Conservation (phyloP, 2,888 invertebrate genomes). For the Tachystola acroxantha region DNA sequence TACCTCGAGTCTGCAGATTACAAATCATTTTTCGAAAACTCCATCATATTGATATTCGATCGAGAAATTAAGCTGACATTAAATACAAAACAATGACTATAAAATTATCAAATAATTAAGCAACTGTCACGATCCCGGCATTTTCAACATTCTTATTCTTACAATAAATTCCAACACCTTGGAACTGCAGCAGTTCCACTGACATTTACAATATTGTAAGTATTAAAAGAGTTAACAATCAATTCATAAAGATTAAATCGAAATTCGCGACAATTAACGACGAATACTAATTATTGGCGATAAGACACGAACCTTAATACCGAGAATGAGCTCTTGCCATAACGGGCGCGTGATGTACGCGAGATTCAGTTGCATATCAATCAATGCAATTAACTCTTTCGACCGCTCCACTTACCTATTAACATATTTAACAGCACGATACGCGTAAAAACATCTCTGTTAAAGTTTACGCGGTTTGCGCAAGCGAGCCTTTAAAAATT, state of each 20-base stretch:
- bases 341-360: slow-evolving; percentile 18
- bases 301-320: slow-evolving; percentile 4
- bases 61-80: no score
- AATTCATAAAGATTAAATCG: not conserved
- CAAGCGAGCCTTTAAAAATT: slow-evolving; percentile 48
- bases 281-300: not conserved
- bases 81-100: no score
- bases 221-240: no score
- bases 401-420: slow-evolving; percentile 56
- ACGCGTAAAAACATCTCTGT: slow-evolving; percentile 48
- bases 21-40: no score
- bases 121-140: no score
- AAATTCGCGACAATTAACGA: not conserved
- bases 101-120: no score
- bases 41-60: no score
- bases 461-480: slow-evolving; percentile 44
- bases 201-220: no score
- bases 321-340: slow-evolving; percentile 13
- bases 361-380: slow-evolving; percentile 47
- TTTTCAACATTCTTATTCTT: no score
- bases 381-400: slow-evolving; percentile 48
- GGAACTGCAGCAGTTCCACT: no score
- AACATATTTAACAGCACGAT: slow-evolving; percentile 49
- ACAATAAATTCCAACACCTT: no score
- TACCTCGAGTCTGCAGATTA: no score